Evolutionary conservation across 2,888 invertebrate species (phyloP), one percentile per base, ranked within the genome.

Genomic region (Meta bourneti): DNA sequence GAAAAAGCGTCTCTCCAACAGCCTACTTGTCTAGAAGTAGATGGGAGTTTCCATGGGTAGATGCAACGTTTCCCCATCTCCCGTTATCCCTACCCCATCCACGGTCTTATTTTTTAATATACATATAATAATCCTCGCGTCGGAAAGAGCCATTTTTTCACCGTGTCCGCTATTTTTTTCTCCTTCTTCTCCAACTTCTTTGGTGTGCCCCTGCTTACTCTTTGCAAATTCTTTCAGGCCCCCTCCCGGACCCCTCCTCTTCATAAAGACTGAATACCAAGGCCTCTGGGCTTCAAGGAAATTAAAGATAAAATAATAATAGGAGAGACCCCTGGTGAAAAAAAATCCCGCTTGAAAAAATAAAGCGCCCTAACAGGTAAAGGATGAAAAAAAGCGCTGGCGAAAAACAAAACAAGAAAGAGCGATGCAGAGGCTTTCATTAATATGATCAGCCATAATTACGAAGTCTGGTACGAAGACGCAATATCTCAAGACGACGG

Each of bases 371-470:
- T 89, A 89, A 89, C 89, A 89, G 89, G 90, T 85, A 90, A 90
- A 77, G 77, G 75, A 87, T 61, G 61, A 83, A 85, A 89, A 90
- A 90, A 82, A 75, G n/a, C n/a, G 54, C n/a, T 77, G 19, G 54
- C 78, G 61, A 84, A 87, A 80, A 91, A 89, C 74, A 48, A 71
- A 82, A 80, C 48, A 86, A 86, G 86, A 81, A 86, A 79, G 75
- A 92, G 74, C 92, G 89, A 71, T 78, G 92, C 86, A 77, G 89
- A 82, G 86, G 81, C 92, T 92, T 92, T 92, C 89, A 92, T 92
- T 92, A 92, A 92, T 92, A 89, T 92, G 92, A 92, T 92, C 92
- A 92, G 89, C 92, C 92, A 92, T 92, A 92, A 92, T 92, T 92
- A 92, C 92, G 79, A 81, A 92, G 92, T 86, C 89, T 89, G 71